Conservation (phyloP, 2,797 vertebrate genomes). For the Sebastes minor region DNA sequence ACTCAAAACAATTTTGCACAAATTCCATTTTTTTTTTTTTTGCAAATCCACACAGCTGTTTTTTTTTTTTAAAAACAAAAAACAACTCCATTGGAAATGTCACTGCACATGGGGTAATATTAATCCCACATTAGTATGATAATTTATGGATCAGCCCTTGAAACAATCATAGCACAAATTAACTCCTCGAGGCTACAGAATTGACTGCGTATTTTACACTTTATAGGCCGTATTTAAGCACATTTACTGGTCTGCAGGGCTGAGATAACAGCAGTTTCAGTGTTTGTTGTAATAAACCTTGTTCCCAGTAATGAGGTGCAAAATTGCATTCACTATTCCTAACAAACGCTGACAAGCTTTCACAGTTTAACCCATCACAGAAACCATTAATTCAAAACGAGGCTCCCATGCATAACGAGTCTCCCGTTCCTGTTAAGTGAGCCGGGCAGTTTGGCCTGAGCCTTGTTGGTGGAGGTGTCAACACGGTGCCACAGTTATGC, state of each 20-base stretch:
- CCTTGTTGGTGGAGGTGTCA: conserved; percentile 61
- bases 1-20: neutral
- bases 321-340: conserved; percentile 69
- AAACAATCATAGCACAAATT: conserved; percentile 1
- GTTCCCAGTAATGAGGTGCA: conserved; percentile 70
- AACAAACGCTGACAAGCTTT: conserved; percentile 68
- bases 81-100: neutral
- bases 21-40: neutral
- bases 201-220: conserved; percentile 13
- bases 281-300: conserved; percentile 38
- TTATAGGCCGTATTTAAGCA: conserved; percentile 1
- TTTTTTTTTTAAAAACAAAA: neutral
- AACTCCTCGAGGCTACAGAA: neutral
- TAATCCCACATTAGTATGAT: neutral
- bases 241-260: conserved; percentile 16
- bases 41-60: neutral
- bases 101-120: neutral
- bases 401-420: conserved; percentile 68
- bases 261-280: conserved; percentile 23
- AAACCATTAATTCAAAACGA: conserved; percentile 66
- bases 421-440: conserved; percentile 72
- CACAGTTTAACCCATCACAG: conserved; percentile 71
- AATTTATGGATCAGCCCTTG: neutral
- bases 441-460: conserved; percentile 66
- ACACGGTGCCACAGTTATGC: conserved; percentile 47